Percentiles rank a stretch among this genome's conserved stretches.
Evolutionary conservation across 2,113 vertebrate species (phyloP).

Genomic region (Coreoperca whiteheadi): DNA sequence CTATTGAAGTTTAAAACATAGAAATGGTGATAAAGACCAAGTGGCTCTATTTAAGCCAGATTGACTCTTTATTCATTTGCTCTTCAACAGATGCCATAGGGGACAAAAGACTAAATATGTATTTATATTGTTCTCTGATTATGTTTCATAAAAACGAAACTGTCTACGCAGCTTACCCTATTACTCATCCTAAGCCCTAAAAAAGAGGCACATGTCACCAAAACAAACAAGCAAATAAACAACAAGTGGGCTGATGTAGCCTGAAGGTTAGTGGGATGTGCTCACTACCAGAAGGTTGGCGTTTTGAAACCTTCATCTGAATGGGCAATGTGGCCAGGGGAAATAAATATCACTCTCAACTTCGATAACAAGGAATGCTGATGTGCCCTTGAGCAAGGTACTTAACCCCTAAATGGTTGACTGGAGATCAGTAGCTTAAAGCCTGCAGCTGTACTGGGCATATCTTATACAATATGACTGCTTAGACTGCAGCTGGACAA

Average conservation of each 20-base stretch:
- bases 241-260: constrained; percentile 69
- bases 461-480: not conserved
- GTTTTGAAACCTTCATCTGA: constrained; percentile 52
- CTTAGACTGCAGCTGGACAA: not conserved
- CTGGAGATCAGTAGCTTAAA: constrained; percentile 28
- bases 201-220: constrained; percentile 66
- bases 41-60: constrained; percentile 48
- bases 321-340: constrained; percentile 40
- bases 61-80: constrained; percentile 57
- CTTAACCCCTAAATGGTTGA: constrained; percentile 21
- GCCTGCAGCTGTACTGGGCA: constrained; percentile 4
- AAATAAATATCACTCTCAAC: constrained; percentile 15
- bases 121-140: constrained; percentile 66
- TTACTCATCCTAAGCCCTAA: constrained; percentile 64
- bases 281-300: constrained; percentile 46
- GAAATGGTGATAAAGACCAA: constrained; percentile 24
- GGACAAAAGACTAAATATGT: constrained; percentile 61
- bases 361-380: constrained; percentile 38
- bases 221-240: constrained; percentile 68
- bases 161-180: constrained; percentile 54
- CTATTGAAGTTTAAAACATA: constrained; percentile 23
- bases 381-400: constrained; percentile 37
- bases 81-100: constrained; percentile 61
- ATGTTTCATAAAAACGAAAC: constrained; percentile 48
- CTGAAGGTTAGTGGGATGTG: constrained; percentile 61